Conservation (phyloP, 2,797 vertebrate genomes). For the Galagoides demidoff region DNA sequence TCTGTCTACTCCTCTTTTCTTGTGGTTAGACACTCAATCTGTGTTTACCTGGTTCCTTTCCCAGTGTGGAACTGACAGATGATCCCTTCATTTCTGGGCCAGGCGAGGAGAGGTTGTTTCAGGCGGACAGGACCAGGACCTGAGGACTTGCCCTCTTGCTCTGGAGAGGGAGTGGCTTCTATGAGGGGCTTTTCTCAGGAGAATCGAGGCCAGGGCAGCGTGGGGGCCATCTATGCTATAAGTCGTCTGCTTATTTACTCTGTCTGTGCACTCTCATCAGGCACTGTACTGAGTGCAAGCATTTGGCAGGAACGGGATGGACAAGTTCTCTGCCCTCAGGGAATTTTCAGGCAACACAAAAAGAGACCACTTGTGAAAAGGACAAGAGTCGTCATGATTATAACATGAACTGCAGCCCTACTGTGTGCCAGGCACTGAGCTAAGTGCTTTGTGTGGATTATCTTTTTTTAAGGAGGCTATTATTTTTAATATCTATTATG, state of each 20-base stretch:
- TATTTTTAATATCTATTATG: no score
- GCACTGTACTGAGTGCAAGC: no score
- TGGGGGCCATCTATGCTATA: not conserved
- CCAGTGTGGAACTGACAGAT: conserved; percentile 63
- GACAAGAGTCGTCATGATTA: not conserved
- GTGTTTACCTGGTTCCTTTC: conserved; percentile 74
- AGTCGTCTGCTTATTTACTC: not conserved
- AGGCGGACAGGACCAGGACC: conserved; percentile 40
- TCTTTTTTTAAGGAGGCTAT: not conserved
- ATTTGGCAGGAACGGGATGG: not conserved
- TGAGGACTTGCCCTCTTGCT: not conserved
- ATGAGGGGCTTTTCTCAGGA: not conserved
- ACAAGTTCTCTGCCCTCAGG: not conserved
- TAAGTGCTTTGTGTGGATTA: not conserved
- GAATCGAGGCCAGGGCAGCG: not conserved
- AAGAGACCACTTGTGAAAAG: not conserved
- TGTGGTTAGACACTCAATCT: conserved; percentile 76
- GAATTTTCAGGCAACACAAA: not conserved
- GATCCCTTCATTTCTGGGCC: conserved; percentile 64
- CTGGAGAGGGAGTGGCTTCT: not conserved
- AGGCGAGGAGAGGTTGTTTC: conserved; percentile 69
- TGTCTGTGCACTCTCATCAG: not conserved
- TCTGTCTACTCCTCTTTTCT: conserved; percentile 64
- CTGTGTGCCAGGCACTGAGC: not conserved
- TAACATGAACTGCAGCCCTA: not conserved